Percentiles rank a stretch among this genome's conserved stretches.
These are phyloP conservation scores for Neoarius graeffei DNA, from an alignment of 2,113 vertebrate species.

Conservation along the genomic window DNA sequence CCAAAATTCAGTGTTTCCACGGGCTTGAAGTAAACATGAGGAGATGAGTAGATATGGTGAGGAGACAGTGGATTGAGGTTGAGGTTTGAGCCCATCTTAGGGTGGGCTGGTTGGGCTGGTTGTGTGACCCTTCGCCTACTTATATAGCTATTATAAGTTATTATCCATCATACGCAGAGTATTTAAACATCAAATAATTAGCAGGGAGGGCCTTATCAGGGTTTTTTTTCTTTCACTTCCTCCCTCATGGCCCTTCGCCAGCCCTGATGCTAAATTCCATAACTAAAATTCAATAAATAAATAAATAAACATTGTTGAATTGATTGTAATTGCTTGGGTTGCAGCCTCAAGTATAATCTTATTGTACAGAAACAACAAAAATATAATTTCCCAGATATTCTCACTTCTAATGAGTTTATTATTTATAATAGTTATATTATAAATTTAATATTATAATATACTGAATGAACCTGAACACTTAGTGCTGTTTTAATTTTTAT, in stretches of 20 bases:
- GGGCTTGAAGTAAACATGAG: no score
- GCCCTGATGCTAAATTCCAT: background rate
- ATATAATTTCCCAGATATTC: background rate
- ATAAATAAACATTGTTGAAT: no score
- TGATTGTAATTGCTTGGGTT: background rate
- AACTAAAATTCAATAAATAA: background rate
- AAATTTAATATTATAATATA: background rate
- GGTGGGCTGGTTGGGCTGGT: background rate
- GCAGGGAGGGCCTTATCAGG: background rate
- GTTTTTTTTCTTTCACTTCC: background rate
- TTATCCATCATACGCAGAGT: background rate
- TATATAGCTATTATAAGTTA: background rate
- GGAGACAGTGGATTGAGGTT: no score
- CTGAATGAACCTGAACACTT: no score
- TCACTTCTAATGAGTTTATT: background rate
- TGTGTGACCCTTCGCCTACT: background rate
- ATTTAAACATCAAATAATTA: background rate
- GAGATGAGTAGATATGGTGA: no score
- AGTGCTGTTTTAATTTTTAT: no score
- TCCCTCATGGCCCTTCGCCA: background rate
- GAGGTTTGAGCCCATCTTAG: no score
- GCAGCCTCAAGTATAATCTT: background rate
- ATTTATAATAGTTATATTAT: background rate
- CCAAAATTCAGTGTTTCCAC: no score
- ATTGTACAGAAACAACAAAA: background rate